A percentile compares a stretch with the other conserved stretches of the same genome.
phyloP scores from a whole-genome alignment of 2,888 invertebrate genomes.

The Hermaeophaga mercurialis region DNA sequence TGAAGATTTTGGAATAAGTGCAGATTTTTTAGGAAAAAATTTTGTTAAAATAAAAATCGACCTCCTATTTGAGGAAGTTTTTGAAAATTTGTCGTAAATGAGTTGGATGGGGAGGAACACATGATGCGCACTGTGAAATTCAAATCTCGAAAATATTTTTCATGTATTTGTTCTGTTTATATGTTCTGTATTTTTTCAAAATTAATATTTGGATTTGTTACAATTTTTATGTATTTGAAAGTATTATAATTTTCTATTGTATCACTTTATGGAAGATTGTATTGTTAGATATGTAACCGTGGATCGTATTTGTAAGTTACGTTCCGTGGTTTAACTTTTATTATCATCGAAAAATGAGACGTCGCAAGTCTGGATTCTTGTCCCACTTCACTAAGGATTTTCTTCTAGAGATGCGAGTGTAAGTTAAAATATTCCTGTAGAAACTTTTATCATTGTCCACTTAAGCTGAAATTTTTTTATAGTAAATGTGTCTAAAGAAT shows the following conservation, averaged over 20 bases:
- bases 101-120: too few relatives aligned
- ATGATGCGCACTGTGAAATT: too few relatives aligned
- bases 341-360: constrained; percentile 42
- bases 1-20: too few relatives aligned
- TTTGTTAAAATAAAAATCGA: too few relatives aligned
- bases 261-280: constrained; percentile 41
- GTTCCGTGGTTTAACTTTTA: constrained; percentile 51
- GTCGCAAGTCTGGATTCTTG: constrained; percentile 45
- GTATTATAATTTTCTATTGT: constrained; percentile 32
- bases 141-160: too few relatives aligned
- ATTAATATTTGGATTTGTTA: constrained; percentile 24
- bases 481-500: constrained; percentile 22
- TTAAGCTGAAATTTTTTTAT: constrained; percentile 9
- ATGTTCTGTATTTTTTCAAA: too few relatives aligned
- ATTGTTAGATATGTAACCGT: constrained; percentile 42
- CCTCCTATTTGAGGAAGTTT: too few relatives aligned
- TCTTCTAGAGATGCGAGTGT: constrained; percentile 45
- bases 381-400: constrained; percentile 45
- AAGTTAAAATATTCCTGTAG: constrained; percentile 47
- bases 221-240: constrained; percentile 26
- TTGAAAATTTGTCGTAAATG: too few relatives aligned
- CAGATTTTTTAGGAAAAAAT: too few relatives aligned
- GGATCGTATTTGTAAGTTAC: constrained; percentile 60
- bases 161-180: too few relatives aligned
- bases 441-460: constrained; percentile 35